Percentiles rank a stretch among this genome's conserved stretches.
These are phyloP conservation scores for Agapetus fuscipes DNA, from an alignment of 2,888 invertebrate genomes.

Conservation along the genomic window DNA sequence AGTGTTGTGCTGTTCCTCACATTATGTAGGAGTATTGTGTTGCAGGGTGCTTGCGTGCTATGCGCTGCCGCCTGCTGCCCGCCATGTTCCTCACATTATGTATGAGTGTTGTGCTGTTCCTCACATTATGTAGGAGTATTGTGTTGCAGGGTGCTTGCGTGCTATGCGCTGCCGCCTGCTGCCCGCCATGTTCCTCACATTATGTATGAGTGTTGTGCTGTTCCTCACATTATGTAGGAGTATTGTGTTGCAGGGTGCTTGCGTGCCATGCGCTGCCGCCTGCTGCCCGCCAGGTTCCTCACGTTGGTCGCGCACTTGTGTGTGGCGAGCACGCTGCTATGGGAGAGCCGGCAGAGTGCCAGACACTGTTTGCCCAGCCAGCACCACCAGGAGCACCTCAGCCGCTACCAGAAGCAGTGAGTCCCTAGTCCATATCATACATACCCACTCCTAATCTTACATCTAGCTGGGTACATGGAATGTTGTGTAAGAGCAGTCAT, in stretches of 20 bases:
- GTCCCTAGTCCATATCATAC: conserved; percentile 23
- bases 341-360: conserved; percentile 50
- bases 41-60: too few relatives aligned
- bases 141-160: too few relatives aligned
- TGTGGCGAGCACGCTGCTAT: conserved; percentile 56
- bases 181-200: conserved; percentile 64
- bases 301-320: conserved; percentile 60
- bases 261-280: conserved; percentile 19
- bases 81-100: conserved; percentile 65
- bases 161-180: conserved; percentile 31
- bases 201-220: too few relatives aligned
- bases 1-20: too few relatives aligned
- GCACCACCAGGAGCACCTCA: conserved; percentile 38
- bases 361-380: conserved; percentile 44
- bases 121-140: too few relatives aligned
- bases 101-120: too few relatives aligned
- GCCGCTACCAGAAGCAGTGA: conserved; percentile 50
- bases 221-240: too few relatives aligned
- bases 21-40: too few relatives aligned
- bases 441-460: too few relatives aligned
- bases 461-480: too few relatives aligned
- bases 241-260: too few relatives aligned
- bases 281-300: conserved; percentile 61
- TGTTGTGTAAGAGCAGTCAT: too few relatives aligned
- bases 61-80: conserved; percentile 40